Conservation (phyloP, 2,888 invertebrate species). For the Vandiemenella viatica region DNA sequence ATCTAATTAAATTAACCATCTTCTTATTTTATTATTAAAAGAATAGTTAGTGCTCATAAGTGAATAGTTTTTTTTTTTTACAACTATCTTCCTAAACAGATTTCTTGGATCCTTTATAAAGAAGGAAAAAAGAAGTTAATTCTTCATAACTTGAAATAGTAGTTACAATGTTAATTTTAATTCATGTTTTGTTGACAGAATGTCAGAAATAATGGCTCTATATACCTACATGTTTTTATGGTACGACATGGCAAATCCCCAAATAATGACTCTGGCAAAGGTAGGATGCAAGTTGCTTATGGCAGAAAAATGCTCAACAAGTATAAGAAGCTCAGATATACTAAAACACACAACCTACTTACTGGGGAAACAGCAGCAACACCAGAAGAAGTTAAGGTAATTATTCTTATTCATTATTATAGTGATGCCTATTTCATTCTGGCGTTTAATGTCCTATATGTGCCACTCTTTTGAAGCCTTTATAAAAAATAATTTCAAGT, state of each 20-base stretch:
- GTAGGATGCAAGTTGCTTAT: conserved; percentile 49
- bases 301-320: conserved; percentile 72
- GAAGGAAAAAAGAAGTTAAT: too few species aligned
- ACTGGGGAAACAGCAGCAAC: conserved; percentile 78
- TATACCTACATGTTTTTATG: conserved; percentile 82
- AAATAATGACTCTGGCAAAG: conserved; percentile 50
- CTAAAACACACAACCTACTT: conserved; percentile 82
- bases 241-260: conserved; percentile 71
- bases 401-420: too few species aligned
- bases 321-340: conserved; percentile 73
- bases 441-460: too few species aligned
- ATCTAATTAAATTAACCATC: too few species aligned
- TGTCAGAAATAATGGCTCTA: conserved; percentile 79
- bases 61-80: too few species aligned
- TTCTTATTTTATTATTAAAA: too few species aligned
- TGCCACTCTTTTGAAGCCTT: too few species aligned
- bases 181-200: conserved; percentile 21
- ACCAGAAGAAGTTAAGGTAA: conserved; percentile 46
- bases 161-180: not conserved
- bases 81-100: too few species aligned
- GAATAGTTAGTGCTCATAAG: too few species aligned
- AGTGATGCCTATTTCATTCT: too few species aligned
- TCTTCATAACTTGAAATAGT: too few species aligned
- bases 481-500: not conserved
- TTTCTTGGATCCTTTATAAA: too few species aligned